phyloP scores from a whole-genome alignment of 2,888 invertebrate species.

The Ceramica pisi region DNA sequence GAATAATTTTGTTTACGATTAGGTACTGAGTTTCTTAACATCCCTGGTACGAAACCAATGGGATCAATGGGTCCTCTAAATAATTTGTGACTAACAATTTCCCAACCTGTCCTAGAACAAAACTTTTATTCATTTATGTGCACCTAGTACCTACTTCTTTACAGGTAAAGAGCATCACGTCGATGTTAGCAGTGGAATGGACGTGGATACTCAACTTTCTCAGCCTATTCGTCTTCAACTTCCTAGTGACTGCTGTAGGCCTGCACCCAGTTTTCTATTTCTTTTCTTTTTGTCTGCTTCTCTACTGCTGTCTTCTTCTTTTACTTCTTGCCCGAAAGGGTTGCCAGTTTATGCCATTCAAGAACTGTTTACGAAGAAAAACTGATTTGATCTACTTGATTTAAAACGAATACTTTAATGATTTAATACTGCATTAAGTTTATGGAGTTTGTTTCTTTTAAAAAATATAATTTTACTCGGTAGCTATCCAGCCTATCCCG shows the following conservation, averaged over 20 bases:
- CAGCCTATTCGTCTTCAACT: conserved; percentile 76
- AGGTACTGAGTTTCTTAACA: too few relatives aligned
- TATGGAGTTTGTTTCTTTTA: too few relatives aligned
- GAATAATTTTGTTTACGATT: too few relatives aligned
- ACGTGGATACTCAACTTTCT: conserved; percentile 76
- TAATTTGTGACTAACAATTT: too few relatives aligned
- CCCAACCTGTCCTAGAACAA: neutral
- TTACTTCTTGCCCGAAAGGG: conserved; percentile 76
- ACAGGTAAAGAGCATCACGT: conserved; percentile 76
- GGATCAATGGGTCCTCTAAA: too few relatives aligned
- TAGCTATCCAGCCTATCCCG: too few relatives aligned
- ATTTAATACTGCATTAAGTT: too few relatives aligned
- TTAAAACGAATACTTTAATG: too few relatives aligned
- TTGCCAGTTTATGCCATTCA: conserved; percentile 78
- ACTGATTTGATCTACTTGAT: neutral
- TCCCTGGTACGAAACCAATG: too few relatives aligned
- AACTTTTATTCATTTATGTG: conserved; percentile 1
- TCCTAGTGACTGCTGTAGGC: conserved; percentile 70
- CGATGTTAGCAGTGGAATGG: conserved; percentile 78
- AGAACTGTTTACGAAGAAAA: conserved; percentile 64
- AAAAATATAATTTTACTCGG: too few relatives aligned
- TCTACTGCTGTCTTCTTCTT: conserved; percentile 67
- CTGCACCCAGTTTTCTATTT: conserved; percentile 77
- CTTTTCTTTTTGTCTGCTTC: conserved; percentile 72
- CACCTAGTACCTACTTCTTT: conserved; percentile 50